Percentiles rank a stretch among this genome's conserved stretches.
Conservation (phyloP, 2,888 invertebrate species). For the Aphodius sticticus region DNA sequence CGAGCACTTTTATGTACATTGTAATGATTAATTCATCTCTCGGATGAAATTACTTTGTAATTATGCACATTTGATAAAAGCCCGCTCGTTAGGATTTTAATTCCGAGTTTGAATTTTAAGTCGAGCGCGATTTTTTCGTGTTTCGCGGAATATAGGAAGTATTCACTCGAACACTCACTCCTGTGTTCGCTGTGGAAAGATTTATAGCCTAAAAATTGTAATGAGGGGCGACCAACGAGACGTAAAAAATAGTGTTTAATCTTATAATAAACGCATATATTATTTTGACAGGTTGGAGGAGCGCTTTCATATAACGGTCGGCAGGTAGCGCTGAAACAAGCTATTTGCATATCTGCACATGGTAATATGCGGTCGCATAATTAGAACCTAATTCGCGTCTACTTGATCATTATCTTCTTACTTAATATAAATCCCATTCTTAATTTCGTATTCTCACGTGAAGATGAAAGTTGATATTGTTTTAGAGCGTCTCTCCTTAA, state of each 20-base stretch:
- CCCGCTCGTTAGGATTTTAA: not conserved
- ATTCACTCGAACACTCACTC: conserved; percentile 5
- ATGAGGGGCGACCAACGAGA: conserved; percentile 33
- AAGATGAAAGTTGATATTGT: no score
- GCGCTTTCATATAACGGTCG: conserved; percentile 5
- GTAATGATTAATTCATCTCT: not conserved
- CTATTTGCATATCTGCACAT: not conserved
- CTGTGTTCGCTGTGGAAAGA: conserved; percentile 14
- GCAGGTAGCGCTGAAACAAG: not conserved
- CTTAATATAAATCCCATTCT: no score
- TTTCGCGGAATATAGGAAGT: conserved; percentile 4
- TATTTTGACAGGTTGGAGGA: conserved; percentile 27
- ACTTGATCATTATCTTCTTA: not conserved
- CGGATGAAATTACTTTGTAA: not conserved
- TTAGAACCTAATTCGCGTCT: not conserved
- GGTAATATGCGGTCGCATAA: not conserved
- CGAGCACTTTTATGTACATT: not conserved
- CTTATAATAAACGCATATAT: conserved; percentile 28
- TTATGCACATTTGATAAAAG: not conserved
- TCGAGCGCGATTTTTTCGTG: conserved; percentile 7
- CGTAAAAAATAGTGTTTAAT: conserved; percentile 34
- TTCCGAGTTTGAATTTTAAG: not conserved
- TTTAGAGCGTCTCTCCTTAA: not conserved
- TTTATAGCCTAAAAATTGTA: conserved; percentile 35
- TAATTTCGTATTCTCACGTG: no score